phyloP scores from a whole-genome alignment of 2,888 invertebrate genomes.

The Noctua janthe region DNA sequence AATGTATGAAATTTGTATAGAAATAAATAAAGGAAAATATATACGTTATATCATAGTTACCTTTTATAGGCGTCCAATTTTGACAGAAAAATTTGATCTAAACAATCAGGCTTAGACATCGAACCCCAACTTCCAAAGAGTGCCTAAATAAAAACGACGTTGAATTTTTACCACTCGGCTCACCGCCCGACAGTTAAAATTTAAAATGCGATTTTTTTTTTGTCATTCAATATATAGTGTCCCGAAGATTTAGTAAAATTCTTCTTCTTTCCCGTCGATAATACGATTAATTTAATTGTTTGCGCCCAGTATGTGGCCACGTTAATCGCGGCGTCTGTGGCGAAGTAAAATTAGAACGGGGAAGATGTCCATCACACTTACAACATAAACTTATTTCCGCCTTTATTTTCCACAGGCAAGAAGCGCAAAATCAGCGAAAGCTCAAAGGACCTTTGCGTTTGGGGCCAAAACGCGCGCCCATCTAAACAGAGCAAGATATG shows the following conservation, averaged over 20 bases:
- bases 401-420: conserved; percentile 77
- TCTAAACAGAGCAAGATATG: conserved; percentile 86
- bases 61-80: neutral
- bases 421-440: conserved; percentile 84
- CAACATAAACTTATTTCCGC: neutral
- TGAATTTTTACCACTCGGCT: neutral
- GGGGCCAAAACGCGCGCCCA: conserved; percentile 80
- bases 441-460: conserved; percentile 80
- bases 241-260: neutral
- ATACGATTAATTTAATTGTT: too few species aligned
- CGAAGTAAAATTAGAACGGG: neutral
- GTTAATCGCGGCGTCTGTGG: too few species aligned
- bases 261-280: too few species aligned
- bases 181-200: neutral
- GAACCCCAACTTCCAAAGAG: neutral
- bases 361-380: neutral
- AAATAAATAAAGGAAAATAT: too few species aligned
- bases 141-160: neutral
- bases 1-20: too few species aligned
- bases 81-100: neutral
- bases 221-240: neutral
- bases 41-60: neutral
- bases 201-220: too few species aligned
- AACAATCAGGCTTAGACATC: neutral
- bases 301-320: too few species aligned